Evolutionary conservation across 2,888 invertebrate species (phyloP).

Genomic region (Rotaria magnacalcarata): DNA sequence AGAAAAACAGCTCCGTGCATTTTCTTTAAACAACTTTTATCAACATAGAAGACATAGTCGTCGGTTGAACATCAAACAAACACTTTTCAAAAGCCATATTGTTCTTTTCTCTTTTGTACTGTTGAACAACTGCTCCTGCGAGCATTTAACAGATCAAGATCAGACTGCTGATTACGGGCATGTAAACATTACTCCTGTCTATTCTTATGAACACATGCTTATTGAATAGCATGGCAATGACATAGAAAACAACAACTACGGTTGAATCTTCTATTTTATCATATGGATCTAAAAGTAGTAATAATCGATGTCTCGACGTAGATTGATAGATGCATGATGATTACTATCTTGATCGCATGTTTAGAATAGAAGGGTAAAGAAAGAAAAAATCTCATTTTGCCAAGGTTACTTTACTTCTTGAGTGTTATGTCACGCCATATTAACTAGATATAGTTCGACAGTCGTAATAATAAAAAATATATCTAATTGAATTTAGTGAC

Average conservation of each 20-base stretch:
- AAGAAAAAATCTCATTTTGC: background rate
- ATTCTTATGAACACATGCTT: background rate
- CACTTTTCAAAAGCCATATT: slow-evolving; percentile 5
- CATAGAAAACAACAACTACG: background rate
- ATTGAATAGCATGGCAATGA: slow-evolving; percentile 1
- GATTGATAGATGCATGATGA: background rate
- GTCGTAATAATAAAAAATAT: slow-evolving; percentile 15
- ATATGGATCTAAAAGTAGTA: background rate
- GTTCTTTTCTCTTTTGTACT: background rate
- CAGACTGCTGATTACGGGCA: slow-evolving; percentile 17
- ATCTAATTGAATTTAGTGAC: slow-evolving; percentile 18
- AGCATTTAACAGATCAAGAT: slow-evolving; percentile 29
- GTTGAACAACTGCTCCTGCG: slow-evolving; percentile 12
- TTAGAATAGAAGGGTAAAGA: background rate
- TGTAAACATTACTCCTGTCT: background rate
- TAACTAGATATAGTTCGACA: background rate
- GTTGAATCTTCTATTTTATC: background rate
- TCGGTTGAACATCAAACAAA: background rate
- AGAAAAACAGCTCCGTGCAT: background rate
- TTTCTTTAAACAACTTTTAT: background rate
- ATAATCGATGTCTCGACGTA: slow-evolving; percentile 29
- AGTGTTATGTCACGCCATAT: slow-evolving; percentile 7
- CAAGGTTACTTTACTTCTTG: background rate
- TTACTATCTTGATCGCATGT: slow-evolving; percentile 16
- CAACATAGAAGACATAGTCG: background rate